Evolutionary conservation across 2,888 invertebrate genomes (phyloP), one percentile per base, ranked within the genome.

Genomic region (Lampropteryx suffumata): DNA sequence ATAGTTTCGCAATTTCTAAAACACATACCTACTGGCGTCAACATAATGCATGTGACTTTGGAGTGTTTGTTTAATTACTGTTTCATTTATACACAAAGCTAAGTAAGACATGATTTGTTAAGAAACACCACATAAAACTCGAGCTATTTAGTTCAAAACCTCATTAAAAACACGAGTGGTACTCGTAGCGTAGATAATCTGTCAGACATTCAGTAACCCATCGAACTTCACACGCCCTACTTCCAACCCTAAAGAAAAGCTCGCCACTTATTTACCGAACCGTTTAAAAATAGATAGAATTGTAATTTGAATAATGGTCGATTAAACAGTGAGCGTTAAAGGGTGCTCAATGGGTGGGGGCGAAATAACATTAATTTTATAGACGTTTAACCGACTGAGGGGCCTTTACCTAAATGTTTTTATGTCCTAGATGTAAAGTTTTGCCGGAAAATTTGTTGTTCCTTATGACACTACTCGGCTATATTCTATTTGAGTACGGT

Each of bases 241-340:
- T 27, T n/a, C 28, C 41, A 21, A 27, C 35, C 35, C 32, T n/a
- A 21, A 29, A 43, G 39, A 49, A 40, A 52, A 43, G 41, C 40
- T 48, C 37, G 32, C 35, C 30, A 44, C 36, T 44, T 53, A 53
- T 52, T 61, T 62, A 56, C 46, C 50, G 48, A 62, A 61, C 56
- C 59, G 55, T 62, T 61, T 60, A 57, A 62, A 67, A 64, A 59
- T 52, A 58, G 58, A 57, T 57, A 61, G 51, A 51, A 59, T 54
- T 57, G 62, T 58, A 65, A 74, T 77, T 78, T 77, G 70, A 77
- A 78, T 78, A 78, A 77, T 76, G 69, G 62, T 56, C 61, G 66
- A 71, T 76, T 71, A 73, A 70, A 58, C 57, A 57, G 49, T 51
- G 62, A 55, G 57, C 55, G 59, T 44, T 44, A 54, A 48, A 57